phyloP scores from a whole-genome alignment of 2,113 vertebrate species.

The Drymodes brunneopygia region DNA sequence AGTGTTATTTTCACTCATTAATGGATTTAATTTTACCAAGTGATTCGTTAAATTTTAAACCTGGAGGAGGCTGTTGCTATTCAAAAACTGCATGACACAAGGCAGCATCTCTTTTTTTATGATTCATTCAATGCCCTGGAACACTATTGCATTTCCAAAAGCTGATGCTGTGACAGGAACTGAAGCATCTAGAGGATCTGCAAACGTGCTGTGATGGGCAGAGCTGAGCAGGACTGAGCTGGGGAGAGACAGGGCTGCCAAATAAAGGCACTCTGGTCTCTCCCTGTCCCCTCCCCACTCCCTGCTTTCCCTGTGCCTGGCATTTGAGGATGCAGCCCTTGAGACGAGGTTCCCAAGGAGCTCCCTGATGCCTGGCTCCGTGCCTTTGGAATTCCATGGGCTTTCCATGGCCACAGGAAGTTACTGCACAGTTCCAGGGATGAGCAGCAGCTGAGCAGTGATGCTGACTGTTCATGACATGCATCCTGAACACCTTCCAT shows the following conservation, averaged over 20 bases:
- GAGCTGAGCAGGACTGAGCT: background rate
- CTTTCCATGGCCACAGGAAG: too few species aligned
- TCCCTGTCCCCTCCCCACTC: background rate
- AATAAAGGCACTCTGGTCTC: background rate
- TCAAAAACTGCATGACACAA: background rate
- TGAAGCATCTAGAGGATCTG: background rate
- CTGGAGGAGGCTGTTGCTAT: background rate
- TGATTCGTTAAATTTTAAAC: background rate
- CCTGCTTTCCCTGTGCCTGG: background rate
- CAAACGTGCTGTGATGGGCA: background rate
- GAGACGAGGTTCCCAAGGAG: background rate
- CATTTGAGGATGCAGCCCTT: accelerated
- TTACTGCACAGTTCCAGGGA: accelerated
- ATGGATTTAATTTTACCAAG: background rate
- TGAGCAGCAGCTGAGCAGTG: background rate
- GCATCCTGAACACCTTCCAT: background rate
- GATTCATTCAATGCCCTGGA: background rate
- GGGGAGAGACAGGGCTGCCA: background rate
- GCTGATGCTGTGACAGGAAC: background rate
- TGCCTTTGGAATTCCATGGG: too few species aligned
- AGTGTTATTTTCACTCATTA: background rate
- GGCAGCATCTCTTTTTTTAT: background rate
- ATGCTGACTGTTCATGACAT: background rate
- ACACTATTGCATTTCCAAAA: background rate
- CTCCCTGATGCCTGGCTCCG: accelerated